Conservation (phyloP, 1,140 invertebrate species). For the Calephelis virginiensis region DNA sequence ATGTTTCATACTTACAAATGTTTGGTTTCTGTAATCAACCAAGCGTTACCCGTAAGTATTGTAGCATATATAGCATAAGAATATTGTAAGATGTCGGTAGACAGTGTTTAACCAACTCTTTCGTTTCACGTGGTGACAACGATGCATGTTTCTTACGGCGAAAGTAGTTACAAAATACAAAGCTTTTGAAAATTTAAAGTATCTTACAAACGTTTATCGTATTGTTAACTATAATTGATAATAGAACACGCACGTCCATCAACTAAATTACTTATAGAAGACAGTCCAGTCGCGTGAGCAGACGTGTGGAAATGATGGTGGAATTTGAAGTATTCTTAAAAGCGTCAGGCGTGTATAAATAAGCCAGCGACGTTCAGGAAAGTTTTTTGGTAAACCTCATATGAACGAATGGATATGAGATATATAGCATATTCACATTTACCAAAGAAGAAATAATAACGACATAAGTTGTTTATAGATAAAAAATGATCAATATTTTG, state of each 20-base stretch:
- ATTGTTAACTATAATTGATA: background rate
- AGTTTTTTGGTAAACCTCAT: conserved; percentile 23
- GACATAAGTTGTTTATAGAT: conserved; percentile 6
- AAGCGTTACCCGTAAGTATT: too few relatives aligned
- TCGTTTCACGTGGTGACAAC: background rate
- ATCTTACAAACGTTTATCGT: background rate
- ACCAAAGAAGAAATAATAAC: conserved; percentile 11
- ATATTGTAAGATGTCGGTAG: background rate
- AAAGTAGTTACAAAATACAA: background rate
- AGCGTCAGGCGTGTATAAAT: conserved; percentile 19
- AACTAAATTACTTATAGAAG: background rate
- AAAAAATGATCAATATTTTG: background rate
- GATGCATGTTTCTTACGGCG: background rate
- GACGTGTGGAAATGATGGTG: conserved; percentile 21
- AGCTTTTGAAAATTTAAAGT: background rate
- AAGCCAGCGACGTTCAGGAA: conserved; percentile 19
- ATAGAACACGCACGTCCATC: background rate
- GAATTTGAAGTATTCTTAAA: conserved; percentile 20
- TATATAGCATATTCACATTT: conserved; percentile 19
- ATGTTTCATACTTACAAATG: too few relatives aligned
- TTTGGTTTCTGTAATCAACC: too few relatives aligned
- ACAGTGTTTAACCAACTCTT: background rate
- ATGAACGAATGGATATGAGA: background rate
- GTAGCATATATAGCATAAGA: too few relatives aligned
- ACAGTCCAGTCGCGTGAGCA: background rate